Evolutionary conservation across 2,113 vertebrate genomes (phyloP), one percentile per base, ranked within the genome.

Genomic region (Sceloporus undulatus): DNA sequence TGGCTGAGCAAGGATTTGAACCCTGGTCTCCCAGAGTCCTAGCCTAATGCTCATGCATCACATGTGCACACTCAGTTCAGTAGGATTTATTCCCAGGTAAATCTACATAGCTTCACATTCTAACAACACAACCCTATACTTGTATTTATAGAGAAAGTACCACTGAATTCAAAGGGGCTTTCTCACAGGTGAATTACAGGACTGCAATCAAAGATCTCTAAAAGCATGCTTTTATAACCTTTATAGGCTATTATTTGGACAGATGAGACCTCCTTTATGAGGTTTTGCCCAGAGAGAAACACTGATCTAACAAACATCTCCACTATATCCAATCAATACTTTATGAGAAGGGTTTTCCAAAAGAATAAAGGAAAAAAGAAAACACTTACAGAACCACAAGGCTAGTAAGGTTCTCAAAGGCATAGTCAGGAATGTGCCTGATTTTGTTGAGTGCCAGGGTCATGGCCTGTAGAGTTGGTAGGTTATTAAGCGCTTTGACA

Each of bases 361-460:
- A 79, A 56, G 2, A 59, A 25, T 29, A 78, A 38, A 29, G 4
- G 25, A 4, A 59, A 29, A 66, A 82, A 80, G 6, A 65, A 18
- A 29, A 86, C 80, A 97, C 98, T 97, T 96, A 99, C 98, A 99
- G 96, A 89, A 99, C 98, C 68, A 99, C 98, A 23, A 99, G 98
- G 95, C 98, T 98, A 90, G 97, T 97, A 93, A 99, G 98, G 95
- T 99, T 99, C 95, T 97, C 97, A 96, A 99, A 99, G 87, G 98
- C 98, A 0, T 95, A 96, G 89, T 99, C 98, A 0, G 98, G 98
- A 92, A 99, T 98, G 94, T 96, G 96, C 91, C 95, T 95, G 96
- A 99, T 98, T 88, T 94, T 97, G 96, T 99, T 99, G 94, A 99
- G 98, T 13, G 98, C 98, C 96, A 99, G 93, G 21, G 98, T 99